Evolutionary conservation across 1,140 invertebrate species (phyloP), one percentile per base, ranked within the genome.

Genomic region (Neodiprion virginianus): DNA sequence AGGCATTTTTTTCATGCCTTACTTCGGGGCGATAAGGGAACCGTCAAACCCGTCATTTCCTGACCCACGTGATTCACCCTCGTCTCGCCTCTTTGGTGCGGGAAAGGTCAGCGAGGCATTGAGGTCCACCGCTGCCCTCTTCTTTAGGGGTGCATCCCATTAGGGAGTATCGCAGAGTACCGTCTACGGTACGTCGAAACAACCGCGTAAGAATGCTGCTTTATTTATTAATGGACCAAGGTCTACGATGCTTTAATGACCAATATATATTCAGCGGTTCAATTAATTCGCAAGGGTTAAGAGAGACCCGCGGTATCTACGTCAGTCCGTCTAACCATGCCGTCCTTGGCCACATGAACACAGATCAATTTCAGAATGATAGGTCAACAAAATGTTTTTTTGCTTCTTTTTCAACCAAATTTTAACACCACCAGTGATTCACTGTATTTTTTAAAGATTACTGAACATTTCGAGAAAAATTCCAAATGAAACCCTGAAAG

Each of bases 61-160:
- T 40, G 77, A 77, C 77, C 76, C 70, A 78, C 67, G 78, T 74
- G 79, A 80, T 79, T 66, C 21, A 66, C 21, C 61, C 21, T 66
- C 61, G 14, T 66, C 61, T 21, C 78, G 61, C 67, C 28, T 40
- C 28, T 40, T 40, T 2, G 28, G 28, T 40, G 28, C 28, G 28
- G 21, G n/a, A 71, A 49, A 71, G 70, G 70, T 71, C 70, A 71
- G 70, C n/a, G 70, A 50, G 47, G 70, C 11, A 48, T 14, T 40
- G 28, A 40, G 28, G 28, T 40, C 28, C 28, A 40, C 28, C 28
- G 28, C 28, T 40, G 28, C 28, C 28, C 28, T 40, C 28, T 40
- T 40, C 28, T 40, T 23, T 17, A n/a, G 47, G 70, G 70, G 70
- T 71, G 70, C 70, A 71, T 71, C 70, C 70, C 70, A 71, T 71